These are phyloP conservation scores for Colletes gigas DNA, from an alignment of 1,140 invertebrate species.

Conservation along the genomic window DNA sequence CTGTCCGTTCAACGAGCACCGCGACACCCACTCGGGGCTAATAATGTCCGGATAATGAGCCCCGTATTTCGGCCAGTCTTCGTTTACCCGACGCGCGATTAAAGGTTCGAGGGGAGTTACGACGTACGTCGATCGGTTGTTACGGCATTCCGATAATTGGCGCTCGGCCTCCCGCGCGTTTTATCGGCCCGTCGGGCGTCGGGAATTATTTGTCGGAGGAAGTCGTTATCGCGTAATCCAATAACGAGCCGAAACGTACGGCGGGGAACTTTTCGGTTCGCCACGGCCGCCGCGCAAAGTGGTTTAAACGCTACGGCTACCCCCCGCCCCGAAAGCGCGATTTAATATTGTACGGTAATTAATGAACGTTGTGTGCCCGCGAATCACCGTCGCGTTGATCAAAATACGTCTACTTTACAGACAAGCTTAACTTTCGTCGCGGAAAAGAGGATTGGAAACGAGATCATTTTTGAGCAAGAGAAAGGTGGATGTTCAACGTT, in stretches of 20 bases:
- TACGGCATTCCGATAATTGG: not conserved
- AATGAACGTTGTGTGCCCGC: not conserved
- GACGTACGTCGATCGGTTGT: not conserved
- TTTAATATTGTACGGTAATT: not conserved
- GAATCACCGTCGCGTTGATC: not conserved
- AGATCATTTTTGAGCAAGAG: too few species aligned
- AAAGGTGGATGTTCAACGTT: too few species aligned
- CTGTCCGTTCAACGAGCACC: slow-evolving; percentile 46
- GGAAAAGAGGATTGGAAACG: too few species aligned
- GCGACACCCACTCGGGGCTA: slow-evolving; percentile 35
- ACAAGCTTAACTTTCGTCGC: too few species aligned
- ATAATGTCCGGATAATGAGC: slow-evolving; percentile 55
- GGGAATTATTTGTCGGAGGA: not conserved
- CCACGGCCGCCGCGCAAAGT: not conserved
- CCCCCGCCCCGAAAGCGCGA: not conserved
- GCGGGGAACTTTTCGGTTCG: not conserved
- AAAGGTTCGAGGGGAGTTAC: not conserved
- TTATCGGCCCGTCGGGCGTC: not conserved
- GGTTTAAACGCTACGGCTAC: not conserved
- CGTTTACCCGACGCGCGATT: not conserved
- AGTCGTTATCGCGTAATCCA: not conserved
- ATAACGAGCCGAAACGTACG: not conserved
- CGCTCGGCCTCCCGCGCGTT: not conserved
- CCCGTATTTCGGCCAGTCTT: slow-evolving; percentile 21
- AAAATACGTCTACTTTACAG: not conserved